Evolutionary conservation across 2,113 vertebrate species (phyloP), one percentile per base, ranked within the genome.

Genomic region (Coturnix japonica): DNA sequence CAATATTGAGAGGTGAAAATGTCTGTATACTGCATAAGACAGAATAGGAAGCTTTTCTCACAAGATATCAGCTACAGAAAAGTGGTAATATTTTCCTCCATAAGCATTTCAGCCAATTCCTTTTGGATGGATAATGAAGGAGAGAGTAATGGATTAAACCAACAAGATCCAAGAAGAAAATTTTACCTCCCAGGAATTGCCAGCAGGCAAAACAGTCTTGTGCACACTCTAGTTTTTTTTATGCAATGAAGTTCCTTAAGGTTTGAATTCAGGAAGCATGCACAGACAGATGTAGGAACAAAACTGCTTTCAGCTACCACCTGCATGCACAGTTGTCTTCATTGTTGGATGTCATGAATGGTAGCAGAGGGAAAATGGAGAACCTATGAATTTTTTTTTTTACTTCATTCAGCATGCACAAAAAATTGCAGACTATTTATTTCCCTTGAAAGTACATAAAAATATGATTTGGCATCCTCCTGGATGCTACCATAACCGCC

Each of bases 181-280:
- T 33, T 20, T 61, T 79, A 20, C 20, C 60, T 83, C 53, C 30
- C 56, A 31, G 43, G 8, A 84, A 94, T 79, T 56, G 57, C 81
- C 75, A 75, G 35, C 43, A 41, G 23, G 54, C 19, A 88, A 91
- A 73, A 85, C 14, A 56, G 19, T 56, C 33, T 47, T 65, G 22
- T 56, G 73, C 57, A 67, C 21, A 28, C 70, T 73, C 28, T 57
- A 14, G 51, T 83, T 71, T 84, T 79, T 56, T 39, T 41, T 41
- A 61, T 84, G 77, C 79, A 77, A 72, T 64, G 3, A 64, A 65
- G 33, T 81, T 74, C 39, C 47, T 82, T 43, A 82, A 88, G 92
- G 59, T 94, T 82, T 79, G 86, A 93, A 94, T 79, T 90, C 81
- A 91, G n/a, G 41, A 91, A 91, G 80, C 80, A 91, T 37, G 47